These are phyloP conservation scores for Muscicapa comitata DNA, from an alignment of 2,797 vertebrate genomes.

Conservation along the genomic window DNA sequence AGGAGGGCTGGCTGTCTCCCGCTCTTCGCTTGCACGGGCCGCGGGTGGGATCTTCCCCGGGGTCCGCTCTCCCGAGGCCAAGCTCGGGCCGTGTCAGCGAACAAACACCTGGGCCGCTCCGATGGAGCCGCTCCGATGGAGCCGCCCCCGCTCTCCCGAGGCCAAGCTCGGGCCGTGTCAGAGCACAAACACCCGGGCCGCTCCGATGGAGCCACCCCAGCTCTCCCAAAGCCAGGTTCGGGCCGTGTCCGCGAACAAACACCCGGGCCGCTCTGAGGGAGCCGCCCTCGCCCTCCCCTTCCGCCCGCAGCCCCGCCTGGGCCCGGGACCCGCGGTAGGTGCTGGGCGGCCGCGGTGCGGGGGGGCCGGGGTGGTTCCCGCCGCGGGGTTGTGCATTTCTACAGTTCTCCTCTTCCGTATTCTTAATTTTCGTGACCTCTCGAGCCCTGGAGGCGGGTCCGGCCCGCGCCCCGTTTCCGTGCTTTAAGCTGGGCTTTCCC, in stretches of 20 bases:
- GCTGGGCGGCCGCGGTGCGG: not conserved
- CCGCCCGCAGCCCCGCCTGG: not conserved
- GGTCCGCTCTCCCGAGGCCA: fast-evolving
- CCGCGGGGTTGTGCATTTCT: fast-evolving
- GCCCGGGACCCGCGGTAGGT: not conserved
- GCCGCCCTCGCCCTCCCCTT: not conserved
- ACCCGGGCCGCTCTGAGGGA: too few relatives aligned
- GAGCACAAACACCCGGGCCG: too few relatives aligned
- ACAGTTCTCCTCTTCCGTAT: fast-evolving
- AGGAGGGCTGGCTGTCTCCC: too few relatives aligned
- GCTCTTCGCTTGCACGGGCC: too few relatives aligned
- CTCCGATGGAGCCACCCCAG: too few relatives aligned
- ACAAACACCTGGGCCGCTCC: too few relatives aligned
- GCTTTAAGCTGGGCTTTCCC: not conserved
- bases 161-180: too few relatives aligned
- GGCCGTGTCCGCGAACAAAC: too few relatives aligned
- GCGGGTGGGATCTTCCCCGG: fast-evolving
- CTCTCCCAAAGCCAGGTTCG: too few relatives aligned
- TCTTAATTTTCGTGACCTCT: not conserved
- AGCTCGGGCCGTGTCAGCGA: too few relatives aligned
- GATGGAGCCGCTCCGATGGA: too few relatives aligned
- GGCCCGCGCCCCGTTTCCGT: fast-evolving
- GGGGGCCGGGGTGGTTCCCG: fast-evolving
- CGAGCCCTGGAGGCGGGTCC: not conserved
- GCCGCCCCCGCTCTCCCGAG: too few relatives aligned